These are phyloP conservation scores for Carcina quercana DNA, from an alignment of 2,888 invertebrate species.

Conservation along the genomic window DNA sequence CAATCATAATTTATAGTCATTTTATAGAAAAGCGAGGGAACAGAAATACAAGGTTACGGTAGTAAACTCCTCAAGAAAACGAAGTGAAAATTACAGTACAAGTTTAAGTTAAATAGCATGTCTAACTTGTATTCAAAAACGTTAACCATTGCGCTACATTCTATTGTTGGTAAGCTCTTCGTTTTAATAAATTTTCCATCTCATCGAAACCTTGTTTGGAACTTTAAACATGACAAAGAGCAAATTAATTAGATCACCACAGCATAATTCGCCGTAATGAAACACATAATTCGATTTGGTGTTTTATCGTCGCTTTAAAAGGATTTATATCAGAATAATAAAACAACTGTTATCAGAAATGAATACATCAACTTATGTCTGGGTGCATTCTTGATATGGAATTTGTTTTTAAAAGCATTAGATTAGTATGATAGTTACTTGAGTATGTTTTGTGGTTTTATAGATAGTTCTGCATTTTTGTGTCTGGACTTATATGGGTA, in stretches of 20 bases:
- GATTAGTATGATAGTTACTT: background rate
- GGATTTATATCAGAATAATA: constrained; percentile 51
- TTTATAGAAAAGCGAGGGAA: too few species aligned
- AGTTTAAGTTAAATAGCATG: too few species aligned
- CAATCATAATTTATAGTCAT: too few species aligned
- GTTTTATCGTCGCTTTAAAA: constrained; percentile 53
- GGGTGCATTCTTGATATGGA: background rate
- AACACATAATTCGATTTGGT: constrained; percentile 58
- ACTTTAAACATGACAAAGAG: constrained; percentile 4
- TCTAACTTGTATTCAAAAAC: too few species aligned
- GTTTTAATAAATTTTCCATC: too few species aligned
- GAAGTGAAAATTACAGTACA: too few species aligned
- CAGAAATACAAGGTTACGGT: too few species aligned
- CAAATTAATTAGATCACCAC: constrained; percentile 9
- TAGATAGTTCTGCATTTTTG: constrained; percentile 1
- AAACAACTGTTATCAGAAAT: constrained; percentile 40
- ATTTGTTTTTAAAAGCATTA: background rate
- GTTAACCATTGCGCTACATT: too few species aligned
- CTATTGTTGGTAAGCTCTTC: too few species aligned
- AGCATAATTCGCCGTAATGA: constrained; percentile 37
- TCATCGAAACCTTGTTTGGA: background rate
- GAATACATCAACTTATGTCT: constrained; percentile 25
- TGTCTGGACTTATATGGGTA: too few species aligned
- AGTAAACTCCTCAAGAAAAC: too few species aligned
- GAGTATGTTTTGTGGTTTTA: background rate